phyloP scores from a whole-genome alignment of 1,140 invertebrate genomes.

The Scaptomyza pallida region DNA sequence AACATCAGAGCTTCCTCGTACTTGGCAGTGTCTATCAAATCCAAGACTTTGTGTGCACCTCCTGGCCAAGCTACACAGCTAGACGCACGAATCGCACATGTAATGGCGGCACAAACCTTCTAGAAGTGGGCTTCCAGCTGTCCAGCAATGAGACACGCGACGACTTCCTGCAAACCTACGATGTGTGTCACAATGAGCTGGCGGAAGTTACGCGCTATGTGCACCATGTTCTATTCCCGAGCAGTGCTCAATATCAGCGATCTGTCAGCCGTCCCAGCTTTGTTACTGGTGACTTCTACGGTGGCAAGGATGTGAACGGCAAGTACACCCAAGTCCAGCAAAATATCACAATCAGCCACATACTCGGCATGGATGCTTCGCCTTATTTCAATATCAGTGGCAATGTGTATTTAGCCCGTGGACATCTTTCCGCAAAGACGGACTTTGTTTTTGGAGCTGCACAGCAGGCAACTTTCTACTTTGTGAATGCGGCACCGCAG shows the following conservation, averaged over 20 bases:
- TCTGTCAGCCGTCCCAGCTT: constrained; percentile 79
- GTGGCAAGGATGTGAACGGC: constrained; percentile 71
- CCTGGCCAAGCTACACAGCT: constrained; percentile 70
- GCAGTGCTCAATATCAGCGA: constrained; percentile 74
- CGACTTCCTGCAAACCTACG: constrained; percentile 82
- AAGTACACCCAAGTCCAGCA: constrained; percentile 80
- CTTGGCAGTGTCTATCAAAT: constrained; percentile 58
- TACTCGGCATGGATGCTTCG: constrained; percentile 77
- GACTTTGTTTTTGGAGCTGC: constrained; percentile 87
- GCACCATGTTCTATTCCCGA: constrained; percentile 76
- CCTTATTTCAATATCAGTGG: constrained; percentile 64
- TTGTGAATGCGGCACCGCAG: constrained; percentile 87
- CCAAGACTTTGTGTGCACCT: constrained; percentile 73
- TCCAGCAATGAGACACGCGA: background rate
- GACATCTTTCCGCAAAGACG: constrained; percentile 88
- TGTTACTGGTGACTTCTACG: constrained; percentile 73
- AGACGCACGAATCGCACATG: constrained; percentile 69
- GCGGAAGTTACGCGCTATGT: constrained; percentile 82
- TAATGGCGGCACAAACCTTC: constrained; percentile 71
- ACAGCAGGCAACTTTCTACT: constrained; percentile 87
- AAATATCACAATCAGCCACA: constrained; percentile 62
- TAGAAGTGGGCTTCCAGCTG: constrained; percentile 77
- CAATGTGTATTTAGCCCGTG: constrained; percentile 85
- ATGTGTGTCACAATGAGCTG: constrained; percentile 84
- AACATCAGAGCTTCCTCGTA: constrained; percentile 51